phyloP scores from a whole-genome alignment of 1,140 invertebrate species.

The Solenopsis fugax region DNA sequence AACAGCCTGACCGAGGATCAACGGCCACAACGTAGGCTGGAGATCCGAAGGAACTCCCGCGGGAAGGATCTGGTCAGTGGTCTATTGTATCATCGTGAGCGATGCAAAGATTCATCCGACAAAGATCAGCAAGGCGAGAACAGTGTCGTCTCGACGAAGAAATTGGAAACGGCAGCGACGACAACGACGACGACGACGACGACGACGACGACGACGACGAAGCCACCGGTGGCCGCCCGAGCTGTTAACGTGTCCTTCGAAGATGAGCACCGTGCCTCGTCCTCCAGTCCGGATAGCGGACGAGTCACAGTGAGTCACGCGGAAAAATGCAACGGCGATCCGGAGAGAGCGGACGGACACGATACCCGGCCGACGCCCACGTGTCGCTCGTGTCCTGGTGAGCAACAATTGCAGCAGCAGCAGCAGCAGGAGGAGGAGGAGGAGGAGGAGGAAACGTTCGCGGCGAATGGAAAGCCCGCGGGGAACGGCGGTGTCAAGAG shows the following conservation, averaged over 20 bases:
- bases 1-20: constrained; percentile 48
- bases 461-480: constrained; percentile 31
- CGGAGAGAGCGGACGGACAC: not conserved
- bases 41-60: constrained; percentile 35
- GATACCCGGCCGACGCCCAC: constrained; percentile 59
- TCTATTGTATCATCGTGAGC: constrained; percentile 13
- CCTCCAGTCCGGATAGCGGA: constrained; percentile 11
- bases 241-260: constrained; percentile 58
- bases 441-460: not conserved
- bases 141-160: not conserved
- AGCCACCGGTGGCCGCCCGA: not conserved
- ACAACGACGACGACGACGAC: constrained; percentile 23
- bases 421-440: constrained; percentile 29
- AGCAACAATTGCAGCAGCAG: constrained; percentile 27
- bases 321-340: constrained; percentile 39
- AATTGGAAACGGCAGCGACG: not conserved
- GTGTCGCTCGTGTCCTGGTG: constrained; percentile 31
- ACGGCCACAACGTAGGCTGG: constrained; percentile 28
- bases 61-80: constrained; percentile 21
- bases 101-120: not conserved
- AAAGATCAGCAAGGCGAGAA: constrained; percentile 20
- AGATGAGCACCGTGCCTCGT: constrained; percentile 17
- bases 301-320: constrained; percentile 12
- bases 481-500: constrained; percentile 1
- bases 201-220: not conserved